These are phyloP conservation scores for Gallinago undulata DNA, from an alignment of 2,113 vertebrate species.

Conservation along the genomic window DNA sequence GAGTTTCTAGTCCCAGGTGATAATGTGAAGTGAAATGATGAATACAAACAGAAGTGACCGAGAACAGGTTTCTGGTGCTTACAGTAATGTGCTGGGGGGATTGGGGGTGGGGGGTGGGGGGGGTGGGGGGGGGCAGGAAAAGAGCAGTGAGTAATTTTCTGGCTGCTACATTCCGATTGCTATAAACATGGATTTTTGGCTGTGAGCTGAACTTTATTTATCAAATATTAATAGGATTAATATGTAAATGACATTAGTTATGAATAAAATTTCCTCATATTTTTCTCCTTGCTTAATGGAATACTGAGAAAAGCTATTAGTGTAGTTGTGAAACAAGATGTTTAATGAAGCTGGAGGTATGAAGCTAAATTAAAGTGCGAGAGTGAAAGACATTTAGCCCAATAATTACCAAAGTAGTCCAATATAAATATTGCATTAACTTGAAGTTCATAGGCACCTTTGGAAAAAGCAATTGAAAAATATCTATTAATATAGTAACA, in stretches of 20 bases:
- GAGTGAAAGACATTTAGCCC: conserved; percentile 7
- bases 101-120: too few relatives aligned
- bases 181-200: neutral
- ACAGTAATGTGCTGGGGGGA: neutral
- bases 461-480: conserved; percentile 12
- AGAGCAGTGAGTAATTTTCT: neutral
- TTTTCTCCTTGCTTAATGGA: conserved; percentile 38
- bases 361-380: conserved; percentile 35
- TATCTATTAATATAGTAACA: conserved; percentile 28
- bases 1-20: neutral
- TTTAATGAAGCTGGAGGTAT: conserved; percentile 46
- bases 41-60: neutral
- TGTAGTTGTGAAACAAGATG: conserved; percentile 27
- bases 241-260: conserved; percentile 2
- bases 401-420: neutral
- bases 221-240: conserved; percentile 49
- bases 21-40: neutral
- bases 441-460: neutral
- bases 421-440: conserved; percentile 48
- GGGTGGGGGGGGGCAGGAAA: neutral
- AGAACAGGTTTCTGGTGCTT: neutral
- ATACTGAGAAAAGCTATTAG: conserved; percentile 45
- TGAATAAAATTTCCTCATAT: neutral
- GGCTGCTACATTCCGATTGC: neutral
- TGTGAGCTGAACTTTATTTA: conserved; percentile 21